These are phyloP conservation scores for Athalia cordata DNA, from an alignment of 2,888 invertebrate species.

Conservation along the genomic window DNA sequence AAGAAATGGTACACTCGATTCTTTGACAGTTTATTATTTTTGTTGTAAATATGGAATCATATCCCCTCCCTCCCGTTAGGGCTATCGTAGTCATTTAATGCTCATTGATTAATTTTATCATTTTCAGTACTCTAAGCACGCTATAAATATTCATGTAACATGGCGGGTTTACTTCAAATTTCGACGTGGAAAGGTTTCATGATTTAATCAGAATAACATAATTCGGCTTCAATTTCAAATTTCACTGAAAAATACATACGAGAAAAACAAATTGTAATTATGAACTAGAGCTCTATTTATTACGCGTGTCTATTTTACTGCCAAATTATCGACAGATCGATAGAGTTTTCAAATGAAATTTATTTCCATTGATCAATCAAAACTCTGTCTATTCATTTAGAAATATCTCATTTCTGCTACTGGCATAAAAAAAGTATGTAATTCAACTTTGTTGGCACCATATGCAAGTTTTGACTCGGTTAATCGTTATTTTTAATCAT, in stretches of 20 bases:
- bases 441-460: neutral
- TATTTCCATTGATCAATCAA: constrained; percentile 38
- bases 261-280: neutral
- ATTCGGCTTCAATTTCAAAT: too few relatives aligned
- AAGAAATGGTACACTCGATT: constrained; percentile 9
- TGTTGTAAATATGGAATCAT: constrained; percentile 27
- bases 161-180: neutral
- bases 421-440: neutral
- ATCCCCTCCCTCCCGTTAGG: neutral
- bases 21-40: neutral
- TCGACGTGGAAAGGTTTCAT: neutral
- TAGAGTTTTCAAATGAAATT: neutral
- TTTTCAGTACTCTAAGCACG: constrained; percentile 16
- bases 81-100: neutral
- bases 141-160: neutral
- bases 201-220: too few relatives aligned
- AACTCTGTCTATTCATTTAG: constrained; percentile 29
- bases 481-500: too few relatives aligned
- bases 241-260: too few relatives aligned
- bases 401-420: constrained; percentile 38
- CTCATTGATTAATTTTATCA: neutral
- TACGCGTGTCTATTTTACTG: neutral
- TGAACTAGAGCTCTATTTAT: neutral
- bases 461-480: neutral
- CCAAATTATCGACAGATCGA: neutral